Evolutionary conservation across 2,888 invertebrate genomes (phyloP), one percentile per base, ranked within the genome.

Genomic region (Rhogogaster chlorosoma): DNA sequence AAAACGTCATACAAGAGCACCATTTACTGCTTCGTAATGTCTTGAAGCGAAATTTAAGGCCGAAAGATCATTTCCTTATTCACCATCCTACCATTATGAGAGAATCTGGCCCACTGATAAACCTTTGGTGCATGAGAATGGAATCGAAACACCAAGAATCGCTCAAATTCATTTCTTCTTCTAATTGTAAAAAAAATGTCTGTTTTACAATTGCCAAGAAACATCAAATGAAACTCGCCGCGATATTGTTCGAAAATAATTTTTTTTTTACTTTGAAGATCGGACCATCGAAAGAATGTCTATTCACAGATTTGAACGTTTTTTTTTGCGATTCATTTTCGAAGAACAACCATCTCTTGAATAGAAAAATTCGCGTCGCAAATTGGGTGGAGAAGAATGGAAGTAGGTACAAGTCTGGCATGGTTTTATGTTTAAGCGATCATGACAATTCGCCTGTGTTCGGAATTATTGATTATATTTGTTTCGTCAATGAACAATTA

Each of bases 101-200:
- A 22, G 32, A 71, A 45, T 70, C 49, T 71, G 83, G 70, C 9
- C 67, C 42, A 42, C 70, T 71, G n/a, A 45, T 70, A 32, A 71
- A 73, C 61, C n/a, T n/a, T 26, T 84, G 73, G 22, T 12, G 73
- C 49, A 87, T 87, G 87, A 18, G 84, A 7, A 77, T 85, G 6
- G 86, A 86, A 77, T 73, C 84, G n/a, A 71, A 83, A 70, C 70
- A 83, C 36, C 36, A 36, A 70, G 83, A 83, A 61, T 82, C 84
- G 67, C 18, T 38, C n/a, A 53, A 53, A 53, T 15, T 18, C 6
- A 10, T 53, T 53, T 53, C 53, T 18, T 53, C 53, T 15, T 53
- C 53, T 5, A 18, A 53, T n/a, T n/a, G 18, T 6, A n/a, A 53
- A 53, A n/a, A 53, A 53, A 53, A 53, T 53, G 18, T 83, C 26